Percentiles rank a stretch among this genome's conserved stretches.
These are phyloP conservation scores for Podarcis cretensis DNA, from an alignment of 2,113 vertebrate species.

Conservation along the genomic window DNA sequence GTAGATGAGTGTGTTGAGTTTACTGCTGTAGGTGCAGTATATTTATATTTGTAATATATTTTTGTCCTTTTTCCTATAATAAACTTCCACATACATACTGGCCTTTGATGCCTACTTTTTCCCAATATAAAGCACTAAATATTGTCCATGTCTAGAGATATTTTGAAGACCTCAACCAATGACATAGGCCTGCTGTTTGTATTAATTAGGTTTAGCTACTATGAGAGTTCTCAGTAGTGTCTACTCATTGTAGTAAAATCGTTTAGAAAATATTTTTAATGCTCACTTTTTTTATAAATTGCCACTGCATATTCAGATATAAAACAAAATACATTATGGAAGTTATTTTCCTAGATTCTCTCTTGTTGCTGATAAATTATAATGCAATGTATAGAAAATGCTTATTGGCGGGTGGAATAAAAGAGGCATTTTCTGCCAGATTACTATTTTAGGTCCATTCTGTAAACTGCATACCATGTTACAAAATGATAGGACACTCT, in stretches of 20 bases:
- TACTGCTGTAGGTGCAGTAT: not conserved
- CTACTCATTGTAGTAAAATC: not conserved
- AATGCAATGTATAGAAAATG: not conserved
- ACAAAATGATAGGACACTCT: conserved; percentile 53
- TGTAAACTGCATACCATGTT: conserved; percentile 46
- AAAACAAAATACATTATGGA: not conserved
- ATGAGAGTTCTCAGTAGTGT: not conserved
- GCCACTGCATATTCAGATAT: not conserved
- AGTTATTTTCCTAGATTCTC: not conserved
- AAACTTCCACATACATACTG: not conserved
- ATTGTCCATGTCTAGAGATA: not conserved
- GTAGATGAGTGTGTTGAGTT: not conserved
- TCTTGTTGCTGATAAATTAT: conserved; percentile 2
- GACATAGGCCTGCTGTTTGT: not conserved
- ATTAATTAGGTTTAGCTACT: not conserved
- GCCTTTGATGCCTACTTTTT: not conserved
- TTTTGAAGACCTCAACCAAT: not conserved
- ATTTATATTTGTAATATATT: not conserved
- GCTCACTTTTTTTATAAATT: not conserved
- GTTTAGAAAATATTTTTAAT: not conserved
- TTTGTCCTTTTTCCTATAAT: not conserved
- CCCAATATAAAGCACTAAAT: not conserved
- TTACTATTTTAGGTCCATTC: conserved; percentile 53
- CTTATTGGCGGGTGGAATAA: conserved; percentile 30
- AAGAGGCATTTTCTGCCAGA: conserved; percentile 1